Base-by-base conservation (phyloP, 2,888 invertebrate species). In the Adelognathus sp. region DNA sequence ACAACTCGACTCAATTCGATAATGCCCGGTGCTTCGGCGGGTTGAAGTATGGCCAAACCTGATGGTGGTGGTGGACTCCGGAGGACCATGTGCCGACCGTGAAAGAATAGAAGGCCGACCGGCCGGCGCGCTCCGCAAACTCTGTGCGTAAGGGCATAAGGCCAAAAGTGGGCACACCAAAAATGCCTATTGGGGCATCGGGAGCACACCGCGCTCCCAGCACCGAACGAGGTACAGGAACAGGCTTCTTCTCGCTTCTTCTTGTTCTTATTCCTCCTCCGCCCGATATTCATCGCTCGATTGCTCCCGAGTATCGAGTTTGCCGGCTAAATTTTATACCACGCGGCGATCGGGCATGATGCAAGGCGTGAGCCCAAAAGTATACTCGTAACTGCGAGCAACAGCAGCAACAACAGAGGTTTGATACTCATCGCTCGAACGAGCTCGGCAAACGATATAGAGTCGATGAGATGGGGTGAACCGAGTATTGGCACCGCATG, bases 41-140 rank as follows among this genome's bases (percentile, higher is more conserved):
- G 31, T 31, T 54, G 29, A 50, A 29, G 54, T 54, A 54, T 54
- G 29, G 67, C n/a, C 29, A 41, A 58, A 75, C 71, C 74, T 71
- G 76, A 71, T 77, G 77, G 61, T 75, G 72, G 66, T 69, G 50
- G 63, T 63, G 21, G 39, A 41, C 39, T 67, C 33, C 82, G 85
- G 86, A 86, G 86, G 85, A 86, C 88, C 88, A 88, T 88, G 89
- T 88, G 88, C 87, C 80, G 69, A 60, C 58, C 77, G 78, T 52
- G 74, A 64, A 78, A 78, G 67, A 78, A 78, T 70, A 78, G 77
- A 56, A n/a, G 44, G 29, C 50, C 64, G 41, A 46, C 58, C 64
- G 73, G 58, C 44, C 52, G 63, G 63, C 46, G 41, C 41, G 76
- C 41, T 76, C 41, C 71, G 50, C 60, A 52, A 76, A 76, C 50